Evolutionary conservation across 2,113 vertebrate genomes (phyloP).

Genomic region (Thalassarche chlororhynchos): DNA sequence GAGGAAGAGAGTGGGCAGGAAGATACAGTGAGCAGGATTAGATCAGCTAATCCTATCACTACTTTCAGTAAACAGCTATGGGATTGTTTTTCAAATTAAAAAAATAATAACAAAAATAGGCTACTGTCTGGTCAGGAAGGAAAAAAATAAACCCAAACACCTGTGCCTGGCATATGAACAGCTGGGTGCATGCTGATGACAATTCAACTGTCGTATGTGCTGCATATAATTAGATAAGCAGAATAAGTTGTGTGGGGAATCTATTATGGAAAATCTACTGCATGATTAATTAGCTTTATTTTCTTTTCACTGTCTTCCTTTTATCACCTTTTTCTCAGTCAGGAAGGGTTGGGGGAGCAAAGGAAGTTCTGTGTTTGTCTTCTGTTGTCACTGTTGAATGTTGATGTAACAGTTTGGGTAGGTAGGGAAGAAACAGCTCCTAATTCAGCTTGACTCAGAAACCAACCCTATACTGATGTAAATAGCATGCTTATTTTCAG

Average conservation of each 20-base stretch:
- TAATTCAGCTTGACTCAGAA: not conserved
- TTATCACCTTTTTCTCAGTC: not conserved
- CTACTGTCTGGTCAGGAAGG: not conserved
- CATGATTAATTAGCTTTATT: not conserved
- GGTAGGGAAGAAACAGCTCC: not conserved
- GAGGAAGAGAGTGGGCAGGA: not conserved
- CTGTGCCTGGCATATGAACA: not conserved
- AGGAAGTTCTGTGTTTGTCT: not conserved
- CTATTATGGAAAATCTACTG: not conserved
- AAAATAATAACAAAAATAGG: not conserved
- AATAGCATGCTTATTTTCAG: not conserved
- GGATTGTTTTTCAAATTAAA: not conserved
- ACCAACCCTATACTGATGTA: rapidly evolving
- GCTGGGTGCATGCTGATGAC: not conserved
- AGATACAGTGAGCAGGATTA: not conserved
- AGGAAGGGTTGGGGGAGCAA: not conserved
- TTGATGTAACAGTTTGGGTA: not conserved
- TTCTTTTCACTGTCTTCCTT: not conserved
- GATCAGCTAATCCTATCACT: not conserved
- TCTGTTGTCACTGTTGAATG: not conserved
- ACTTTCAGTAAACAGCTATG: not conserved
- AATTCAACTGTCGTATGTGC: not conserved
- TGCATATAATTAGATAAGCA: not conserved
- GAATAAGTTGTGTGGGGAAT: not conserved
- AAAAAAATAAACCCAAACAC: not conserved